Evolutionary conservation across 2,888 invertebrate species (phyloP).

Genomic region (Linnaemya vulpina): DNA sequence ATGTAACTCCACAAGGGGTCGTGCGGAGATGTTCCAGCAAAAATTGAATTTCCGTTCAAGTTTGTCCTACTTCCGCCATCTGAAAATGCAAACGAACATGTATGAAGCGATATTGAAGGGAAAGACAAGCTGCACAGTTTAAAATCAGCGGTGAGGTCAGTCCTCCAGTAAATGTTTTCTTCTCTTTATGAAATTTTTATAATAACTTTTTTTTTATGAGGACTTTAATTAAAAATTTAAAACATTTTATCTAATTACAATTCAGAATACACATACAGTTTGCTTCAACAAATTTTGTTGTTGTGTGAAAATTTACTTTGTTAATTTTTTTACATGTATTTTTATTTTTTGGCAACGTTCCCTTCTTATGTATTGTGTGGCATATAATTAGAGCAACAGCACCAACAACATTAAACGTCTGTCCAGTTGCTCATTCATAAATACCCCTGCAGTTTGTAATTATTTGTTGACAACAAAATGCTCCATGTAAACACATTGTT

Average conservation of each 20-base stretch:
- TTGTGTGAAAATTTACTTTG: conserved; percentile 31
- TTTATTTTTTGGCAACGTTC: conserved; percentile 41
- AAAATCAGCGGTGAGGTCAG: neutral
- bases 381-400: conserved; percentile 35
- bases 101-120: neutral
- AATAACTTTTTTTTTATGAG: conserved; percentile 44
- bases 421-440: conserved; percentile 53
- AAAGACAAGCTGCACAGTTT: neutral
- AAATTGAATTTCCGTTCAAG: conserved; percentile 66
- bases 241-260: conserved; percentile 40
- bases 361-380: conserved; percentile 26
- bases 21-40: conserved; percentile 30
- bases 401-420: conserved; percentile 39
- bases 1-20: neutral
- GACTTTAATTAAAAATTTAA: conserved; percentile 66
- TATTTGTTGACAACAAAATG: conserved; percentile 70
- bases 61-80: conserved; percentile 50
- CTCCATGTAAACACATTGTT: conserved; percentile 60
- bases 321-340: conserved; percentile 15
- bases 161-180: neutral
- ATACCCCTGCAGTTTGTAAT: conserved; percentile 67
- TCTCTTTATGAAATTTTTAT: conserved; percentile 25
- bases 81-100: neutral
- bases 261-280: conserved; percentile 23
- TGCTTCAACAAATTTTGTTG: conserved; percentile 46